These are phyloP conservation scores for Oceanites oceanicus DNA, from an alignment of 2,113 vertebrate genomes.

Conservation along the genomic window DNA sequence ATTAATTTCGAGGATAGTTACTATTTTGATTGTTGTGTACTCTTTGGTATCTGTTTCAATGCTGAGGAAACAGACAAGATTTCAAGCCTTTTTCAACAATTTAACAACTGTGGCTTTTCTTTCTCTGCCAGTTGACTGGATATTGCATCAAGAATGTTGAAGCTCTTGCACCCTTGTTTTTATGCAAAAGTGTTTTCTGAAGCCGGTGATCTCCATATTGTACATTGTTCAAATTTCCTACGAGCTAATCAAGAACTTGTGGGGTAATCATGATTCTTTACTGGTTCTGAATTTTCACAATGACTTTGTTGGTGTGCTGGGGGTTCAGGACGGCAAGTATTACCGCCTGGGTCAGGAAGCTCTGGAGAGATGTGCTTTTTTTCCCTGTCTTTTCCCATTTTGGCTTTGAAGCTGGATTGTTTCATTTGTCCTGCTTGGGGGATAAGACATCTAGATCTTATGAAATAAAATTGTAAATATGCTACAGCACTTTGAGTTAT, in stretches of 20 bases:
- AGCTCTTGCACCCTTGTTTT: background rate
- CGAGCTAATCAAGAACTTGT: background rate
- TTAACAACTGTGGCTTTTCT: background rate
- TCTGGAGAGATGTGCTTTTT: background rate
- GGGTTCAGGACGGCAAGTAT: background rate
- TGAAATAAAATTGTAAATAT: conserved; percentile 7
- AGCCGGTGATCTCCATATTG: background rate
- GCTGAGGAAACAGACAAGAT: background rate
- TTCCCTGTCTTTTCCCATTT: background rate
- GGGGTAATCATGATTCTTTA: accelerated
- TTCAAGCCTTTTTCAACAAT: background rate
- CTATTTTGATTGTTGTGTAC: background rate
- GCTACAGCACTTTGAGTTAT: conserved; percentile 56
- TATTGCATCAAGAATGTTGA: background rate
- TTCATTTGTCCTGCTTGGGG: background rate
- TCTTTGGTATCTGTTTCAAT: background rate
- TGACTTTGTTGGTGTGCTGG: background rate
- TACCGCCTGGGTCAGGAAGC: background rate
- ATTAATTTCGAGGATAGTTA: background rate
- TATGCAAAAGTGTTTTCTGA: background rate
- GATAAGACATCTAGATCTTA: conserved; percentile 14
- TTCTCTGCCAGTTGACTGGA: background rate
- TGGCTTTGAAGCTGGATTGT: background rate
- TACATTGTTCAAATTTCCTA: background rate
- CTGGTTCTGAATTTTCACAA: background rate